A percentile compares a stretch with the other conserved stretches of the same genome.
These are phyloP conservation scores for Coilia nasus DNA, from an alignment of 2,797 vertebrate genomes.

Conservation along the genomic window DNA sequence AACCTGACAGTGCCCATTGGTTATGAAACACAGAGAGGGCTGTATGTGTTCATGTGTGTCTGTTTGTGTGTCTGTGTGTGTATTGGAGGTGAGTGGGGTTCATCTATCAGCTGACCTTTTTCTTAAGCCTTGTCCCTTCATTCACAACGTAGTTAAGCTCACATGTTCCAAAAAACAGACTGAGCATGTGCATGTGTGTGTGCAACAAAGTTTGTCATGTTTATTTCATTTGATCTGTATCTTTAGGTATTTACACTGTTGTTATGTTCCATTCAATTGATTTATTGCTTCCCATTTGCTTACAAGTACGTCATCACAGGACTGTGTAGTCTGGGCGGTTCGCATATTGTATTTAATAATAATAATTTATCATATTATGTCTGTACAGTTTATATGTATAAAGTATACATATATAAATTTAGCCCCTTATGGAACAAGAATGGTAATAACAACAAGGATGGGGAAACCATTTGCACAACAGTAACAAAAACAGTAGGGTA, in stretches of 20 bases:
- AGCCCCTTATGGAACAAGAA: too few species aligned
- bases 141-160: not conserved
- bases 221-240: not conserved
- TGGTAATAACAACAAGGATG: too few species aligned
- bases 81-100: not conserved
- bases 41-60: not conserved
- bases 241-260: not conserved
- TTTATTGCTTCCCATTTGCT: not conserved
- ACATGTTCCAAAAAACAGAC: not conserved
- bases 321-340: not conserved
- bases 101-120: not conserved
- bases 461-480: too few species aligned
- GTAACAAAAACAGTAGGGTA: too few species aligned
- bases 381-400: too few species aligned
- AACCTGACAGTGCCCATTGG: slow-evolving; percentile 38
- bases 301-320: not conserved
- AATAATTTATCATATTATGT: slow-evolving; percentile 54
- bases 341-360: too few species aligned
- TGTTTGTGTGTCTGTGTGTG: slow-evolving; percentile 15
- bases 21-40: slow-evolving; percentile 37
- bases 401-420: too few species aligned
- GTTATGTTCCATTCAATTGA: not conserved
- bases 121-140: not conserved
- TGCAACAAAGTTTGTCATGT: not conserved
- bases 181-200: not conserved